phyloP scores from a whole-genome alignment of 2,113 vertebrate species.

The Cettia cetti region DNA sequence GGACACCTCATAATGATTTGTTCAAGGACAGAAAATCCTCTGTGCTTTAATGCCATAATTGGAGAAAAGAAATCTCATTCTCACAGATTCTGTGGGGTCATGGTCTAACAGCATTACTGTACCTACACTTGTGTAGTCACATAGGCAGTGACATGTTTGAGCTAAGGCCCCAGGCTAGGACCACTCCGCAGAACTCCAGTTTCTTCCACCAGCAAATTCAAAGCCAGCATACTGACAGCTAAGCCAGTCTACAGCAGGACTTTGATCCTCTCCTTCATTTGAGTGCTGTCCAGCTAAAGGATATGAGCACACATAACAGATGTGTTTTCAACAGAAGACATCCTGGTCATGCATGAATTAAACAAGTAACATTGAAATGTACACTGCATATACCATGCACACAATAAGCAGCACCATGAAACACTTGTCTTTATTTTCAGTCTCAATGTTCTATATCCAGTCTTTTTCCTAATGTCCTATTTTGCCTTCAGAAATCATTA shows the following conservation, averaged over 20 bases:
- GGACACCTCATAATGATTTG: background rate
- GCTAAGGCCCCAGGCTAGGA: background rate
- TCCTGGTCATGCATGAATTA: background rate
- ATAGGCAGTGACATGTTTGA: background rate
- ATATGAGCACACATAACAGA: background rate
- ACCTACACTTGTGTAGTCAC: accelerated
- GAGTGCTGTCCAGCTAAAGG: background rate
- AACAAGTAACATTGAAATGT: background rate
- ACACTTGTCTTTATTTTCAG: background rate
- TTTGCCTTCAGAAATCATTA: background rate
- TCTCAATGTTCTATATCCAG: background rate
- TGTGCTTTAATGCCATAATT: background rate
- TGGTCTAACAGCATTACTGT: background rate
- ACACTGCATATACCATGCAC: no score
- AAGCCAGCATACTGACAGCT: background rate
- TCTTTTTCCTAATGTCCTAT: background rate
- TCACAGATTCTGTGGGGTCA: background rate
- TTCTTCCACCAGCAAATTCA: background rate
- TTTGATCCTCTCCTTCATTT: background rate
- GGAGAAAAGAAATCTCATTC: background rate
- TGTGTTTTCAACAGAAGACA: background rate
- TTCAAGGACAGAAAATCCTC: background rate
- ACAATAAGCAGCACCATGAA: background rate
- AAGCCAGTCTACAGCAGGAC: background rate
- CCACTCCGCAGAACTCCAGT: background rate